A percentile compares a stretch with the other conserved stretches of the same genome.
Conservation (phyloP, 2,797 vertebrate species). For the Heliangelus exortis region DNA sequence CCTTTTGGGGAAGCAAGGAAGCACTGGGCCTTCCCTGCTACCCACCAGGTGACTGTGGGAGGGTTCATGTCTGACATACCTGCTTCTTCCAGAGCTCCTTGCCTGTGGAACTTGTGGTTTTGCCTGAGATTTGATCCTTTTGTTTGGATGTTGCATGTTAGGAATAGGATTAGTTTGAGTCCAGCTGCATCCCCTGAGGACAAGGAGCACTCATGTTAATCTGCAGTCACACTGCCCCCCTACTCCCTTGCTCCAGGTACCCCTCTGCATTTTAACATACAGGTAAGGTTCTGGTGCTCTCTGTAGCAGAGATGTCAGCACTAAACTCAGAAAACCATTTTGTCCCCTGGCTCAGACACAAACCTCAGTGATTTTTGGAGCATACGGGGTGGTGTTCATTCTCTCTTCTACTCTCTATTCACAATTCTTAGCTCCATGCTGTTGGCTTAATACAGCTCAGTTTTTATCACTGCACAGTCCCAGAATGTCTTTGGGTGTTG, state of each 20-base stretch:
- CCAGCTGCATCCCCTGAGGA: background rate
- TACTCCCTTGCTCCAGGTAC: background rate
- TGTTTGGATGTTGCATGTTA: background rate
- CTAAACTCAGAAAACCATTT: background rate
- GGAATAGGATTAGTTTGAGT: background rate
- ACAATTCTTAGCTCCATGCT: background rate
- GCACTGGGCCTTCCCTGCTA: background rate
- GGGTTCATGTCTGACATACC: background rate
- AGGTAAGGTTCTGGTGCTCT: background rate
- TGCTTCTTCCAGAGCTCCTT: background rate
- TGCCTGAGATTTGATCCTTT: background rate
- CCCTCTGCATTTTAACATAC: background rate
- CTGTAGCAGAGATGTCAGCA: background rate
- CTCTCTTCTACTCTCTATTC: background rate
- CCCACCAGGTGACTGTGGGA: background rate
- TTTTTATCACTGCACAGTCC: background rate
- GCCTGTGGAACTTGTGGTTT: background rate
- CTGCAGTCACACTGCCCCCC: background rate
- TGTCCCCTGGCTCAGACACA: background rate
- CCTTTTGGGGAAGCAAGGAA: background rate
- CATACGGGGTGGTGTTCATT: background rate
- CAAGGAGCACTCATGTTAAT: background rate
- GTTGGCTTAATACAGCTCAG: background rate
- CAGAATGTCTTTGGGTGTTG: slow-evolving; percentile 16
- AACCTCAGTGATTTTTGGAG: background rate